Conservation (phyloP, 2,797 vertebrate genomes). For the Tenualosa thibaudeaui region DNA sequence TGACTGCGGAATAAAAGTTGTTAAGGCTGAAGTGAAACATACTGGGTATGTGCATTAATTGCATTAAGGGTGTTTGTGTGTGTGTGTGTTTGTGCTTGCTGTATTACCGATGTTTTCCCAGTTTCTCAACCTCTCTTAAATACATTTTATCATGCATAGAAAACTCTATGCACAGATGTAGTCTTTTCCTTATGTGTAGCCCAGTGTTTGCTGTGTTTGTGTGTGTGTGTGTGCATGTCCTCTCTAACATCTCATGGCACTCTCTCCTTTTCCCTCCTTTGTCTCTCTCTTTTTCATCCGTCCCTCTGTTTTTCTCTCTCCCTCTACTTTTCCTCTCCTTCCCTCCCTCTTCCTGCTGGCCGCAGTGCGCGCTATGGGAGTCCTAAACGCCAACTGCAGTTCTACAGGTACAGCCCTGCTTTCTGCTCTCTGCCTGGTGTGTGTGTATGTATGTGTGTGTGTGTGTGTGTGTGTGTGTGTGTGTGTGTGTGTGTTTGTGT, state of each 20-base stretch:
- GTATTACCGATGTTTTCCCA: neutral
- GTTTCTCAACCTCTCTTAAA: neutral
- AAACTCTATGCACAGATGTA: neutral
- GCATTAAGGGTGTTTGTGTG: neutral
- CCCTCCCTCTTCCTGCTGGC: constrained; percentile 69
- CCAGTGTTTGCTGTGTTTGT: neutral
- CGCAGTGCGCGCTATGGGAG: constrained; percentile 97
- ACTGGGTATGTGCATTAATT: too few relatives aligned
- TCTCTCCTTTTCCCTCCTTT: constrained; percentile 2
- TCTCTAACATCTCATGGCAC: neutral
- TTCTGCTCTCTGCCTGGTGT: constrained; percentile 31
- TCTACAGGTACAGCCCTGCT: constrained; percentile 92
- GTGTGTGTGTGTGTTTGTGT: neutral
- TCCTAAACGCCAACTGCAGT: constrained; percentile 99
- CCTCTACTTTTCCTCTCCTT: constrained; percentile 56
- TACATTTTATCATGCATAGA: neutral
- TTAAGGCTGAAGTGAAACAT: too few relatives aligned
- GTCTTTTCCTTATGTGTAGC: neutral
- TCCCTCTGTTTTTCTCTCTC: constrained; percentile 51
- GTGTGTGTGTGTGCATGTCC: neutral
- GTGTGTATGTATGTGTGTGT: constrained; percentile 24
- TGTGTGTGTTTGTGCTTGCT: neutral
- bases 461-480: constrained; percentile 1
- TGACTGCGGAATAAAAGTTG: too few relatives aligned
- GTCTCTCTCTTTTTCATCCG: constrained; percentile 45